A percentile compares a stretch with the other conserved stretches of the same genome.
Conservation (phyloP, 1,140 invertebrate genomes). For the Whitmania pigra region DNA sequence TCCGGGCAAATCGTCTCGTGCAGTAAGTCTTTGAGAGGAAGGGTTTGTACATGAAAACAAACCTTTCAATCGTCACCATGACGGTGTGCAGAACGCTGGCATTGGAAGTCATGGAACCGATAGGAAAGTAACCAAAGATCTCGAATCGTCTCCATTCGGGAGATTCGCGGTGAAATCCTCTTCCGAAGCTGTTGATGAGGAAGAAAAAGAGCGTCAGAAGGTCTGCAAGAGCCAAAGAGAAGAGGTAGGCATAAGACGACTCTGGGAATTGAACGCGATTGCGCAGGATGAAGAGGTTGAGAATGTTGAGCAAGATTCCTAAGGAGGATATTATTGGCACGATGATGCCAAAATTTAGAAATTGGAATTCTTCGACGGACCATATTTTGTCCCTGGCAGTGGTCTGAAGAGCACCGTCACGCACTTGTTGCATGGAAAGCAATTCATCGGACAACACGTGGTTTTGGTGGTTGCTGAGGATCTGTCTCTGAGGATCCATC, state of each 20-base stretch:
- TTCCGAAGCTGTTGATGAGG: conserved; percentile 16
- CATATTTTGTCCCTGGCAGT: background rate
- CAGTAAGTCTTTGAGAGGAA: conserved; percentile 17
- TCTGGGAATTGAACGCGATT: conserved; percentile 19
- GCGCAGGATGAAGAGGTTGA: conserved; percentile 25
- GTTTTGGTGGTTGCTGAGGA: too few species aligned
- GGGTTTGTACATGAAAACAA: conserved; percentile 25
- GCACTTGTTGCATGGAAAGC: background rate
- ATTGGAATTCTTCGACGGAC: background rate
- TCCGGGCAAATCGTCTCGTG: conserved; percentile 4
- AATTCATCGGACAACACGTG: too few species aligned
- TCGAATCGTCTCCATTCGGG: conserved; percentile 22
- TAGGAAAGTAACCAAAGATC: conserved; percentile 23
- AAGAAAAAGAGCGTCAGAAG: conserved; percentile 22
- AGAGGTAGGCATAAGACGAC: conserved; percentile 27
- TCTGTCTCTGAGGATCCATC: background rate
- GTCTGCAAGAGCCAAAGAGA: conserved; percentile 25
- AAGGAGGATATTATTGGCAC: conserved; percentile 22
- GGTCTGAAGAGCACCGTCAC: background rate
- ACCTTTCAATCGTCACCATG: conserved; percentile 26
- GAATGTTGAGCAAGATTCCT: conserved; percentile 26
- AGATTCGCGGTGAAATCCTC: conserved; percentile 16
- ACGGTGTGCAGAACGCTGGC: conserved; percentile 24
- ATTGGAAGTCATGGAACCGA: conserved; percentile 18
- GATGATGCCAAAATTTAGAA: conserved; percentile 14